Conservation (phyloP, 2,888 invertebrate genomes). For the Phorcus lineatus region DNA sequence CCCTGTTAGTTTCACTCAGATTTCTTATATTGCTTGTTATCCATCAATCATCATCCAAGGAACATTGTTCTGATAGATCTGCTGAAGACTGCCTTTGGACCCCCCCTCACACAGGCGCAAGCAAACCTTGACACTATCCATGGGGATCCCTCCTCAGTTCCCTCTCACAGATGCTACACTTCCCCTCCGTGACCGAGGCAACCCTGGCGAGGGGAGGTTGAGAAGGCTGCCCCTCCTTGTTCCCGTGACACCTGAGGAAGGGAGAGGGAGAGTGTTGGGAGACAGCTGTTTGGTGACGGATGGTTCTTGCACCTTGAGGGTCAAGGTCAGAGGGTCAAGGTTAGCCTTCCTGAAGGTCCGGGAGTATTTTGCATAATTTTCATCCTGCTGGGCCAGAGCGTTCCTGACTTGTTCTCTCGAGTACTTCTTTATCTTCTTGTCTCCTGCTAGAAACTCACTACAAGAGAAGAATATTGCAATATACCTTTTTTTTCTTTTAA, state of each 20-base stretch:
- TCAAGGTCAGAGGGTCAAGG: conserved; percentile 55
- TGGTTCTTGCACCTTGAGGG: conserved; percentile 47
- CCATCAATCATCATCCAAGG: no score
- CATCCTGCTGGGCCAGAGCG: conserved; percentile 37
- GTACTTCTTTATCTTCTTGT: conserved; percentile 63
- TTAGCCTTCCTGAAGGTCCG: conserved; percentile 61
- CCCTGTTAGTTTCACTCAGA: no score
- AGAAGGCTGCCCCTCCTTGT: not conserved
- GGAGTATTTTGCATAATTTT: conserved; percentile 55
- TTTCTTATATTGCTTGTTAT: no score
- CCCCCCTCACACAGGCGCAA: no score
- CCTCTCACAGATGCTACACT: not conserved
- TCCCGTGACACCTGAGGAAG: not conserved
- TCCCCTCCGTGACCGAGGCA: not conserved
- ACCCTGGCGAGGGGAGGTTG: not conserved
- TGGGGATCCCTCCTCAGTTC: not conserved
- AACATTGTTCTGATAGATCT: no score
- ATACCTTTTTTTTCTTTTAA: no score
- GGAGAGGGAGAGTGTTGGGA: not conserved
- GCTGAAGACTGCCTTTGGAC: no score
- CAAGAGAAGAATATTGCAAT: not conserved
- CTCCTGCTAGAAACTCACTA: conserved; percentile 65
- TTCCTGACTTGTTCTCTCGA: conserved; percentile 54
- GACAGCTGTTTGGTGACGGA: conserved; percentile 22
- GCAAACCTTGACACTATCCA: not conserved